Evolutionary conservation across 2,113 vertebrate species (phyloP), one percentile per base, ranked within the genome.

Genomic region (Gambusia affinis): DNA sequence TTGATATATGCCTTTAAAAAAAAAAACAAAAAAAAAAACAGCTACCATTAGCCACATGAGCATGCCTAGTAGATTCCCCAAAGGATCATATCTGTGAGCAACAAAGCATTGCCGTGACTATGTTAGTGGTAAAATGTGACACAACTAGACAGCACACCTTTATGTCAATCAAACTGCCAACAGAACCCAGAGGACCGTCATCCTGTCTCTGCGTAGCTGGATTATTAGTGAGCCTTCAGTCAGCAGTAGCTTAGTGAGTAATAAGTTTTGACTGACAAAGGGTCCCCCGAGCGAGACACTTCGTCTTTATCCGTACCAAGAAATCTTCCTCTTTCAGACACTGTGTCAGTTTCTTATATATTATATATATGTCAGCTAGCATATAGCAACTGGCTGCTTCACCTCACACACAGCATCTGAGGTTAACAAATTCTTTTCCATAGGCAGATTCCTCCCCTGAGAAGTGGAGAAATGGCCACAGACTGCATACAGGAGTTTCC

Each of bases 191-290:
- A 57, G 51, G 51, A n/a, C 51, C 0, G 24, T 7, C 19, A 22
- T 57, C 51, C 51, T 57, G 51, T n/a, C 47, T 54, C 17, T 54
- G 17, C 24, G 51, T 57, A 10, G 19, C 51, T 57, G 19, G 51
- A 57, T n/a, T 57, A 57, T 57, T 57, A 57, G 51, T 57, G 51
- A 57, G 51, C 51, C 51, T 57, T 57, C 51, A 57, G 51, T n/a
- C 51, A 57, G 24, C 51, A 57, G 51, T 57, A 57, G 51, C 51
- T 57, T n/a, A 57, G 51, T n/a, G 51, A 57, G 51, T 57, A 57
- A 57, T 57, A n/a, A 54, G 51, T 57, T 57, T 57, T 57, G 51
- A 57, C 51, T 57, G 51, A n/a, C 51, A 8, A 57, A 8, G 19
- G 22, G 51, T 57, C 51, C 51, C 39, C 51, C 17, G 22, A n/a